Evolutionary conservation across 2,113 vertebrate species (phyloP), one percentile per base, ranked within the genome.

Genomic region (Hydropotes inermis): DNA sequence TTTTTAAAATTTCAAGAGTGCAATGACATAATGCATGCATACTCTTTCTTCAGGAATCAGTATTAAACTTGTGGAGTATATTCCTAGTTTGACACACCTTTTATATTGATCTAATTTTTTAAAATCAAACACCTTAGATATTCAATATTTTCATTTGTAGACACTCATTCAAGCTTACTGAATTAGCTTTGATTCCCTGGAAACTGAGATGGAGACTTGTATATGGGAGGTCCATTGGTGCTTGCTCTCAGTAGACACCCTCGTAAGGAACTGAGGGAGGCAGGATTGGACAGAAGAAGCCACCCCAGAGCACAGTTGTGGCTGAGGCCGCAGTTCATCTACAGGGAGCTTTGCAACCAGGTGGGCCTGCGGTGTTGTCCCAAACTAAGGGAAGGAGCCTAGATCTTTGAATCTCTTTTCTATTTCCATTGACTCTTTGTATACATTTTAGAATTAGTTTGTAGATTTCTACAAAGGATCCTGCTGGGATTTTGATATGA

Each of bases 401-500:
- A 30, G 84, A 10, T 16, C 50, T 86, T 1, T 79, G 27, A 21
- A 39, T 83, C 23, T 83, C 64, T 82, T 9, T 60, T 70, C n/a
- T n/a, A 16, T 36, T 84, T 85, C 27, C 2, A 85, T n/a, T 60
- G 27, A 60, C 76, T 83, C n/a, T 74, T 90, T 64, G 50, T 9
- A 17, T 58, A 16, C n/a, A 84, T 36, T 61, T 92, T 87, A 82
- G 52, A 83, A 76, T 81, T 76, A 76, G n/a, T 5, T 39, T 94
- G 3, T 25, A 87, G 45, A 50, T 55, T 94, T 74, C 47, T 50
- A 50, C n/a, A 88, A 23, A 94, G 8, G 36, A 54, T 94, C 15
- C 90, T 78, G 28, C 33, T 95, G 93, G 30, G 36, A 61, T 92
- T 83, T 96, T 92, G 28, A 58, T 87, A 74, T 94, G 15, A 96